Conservation (phyloP, 2,888 invertebrate genomes). For the Eustalomyia histrio region DNA sequence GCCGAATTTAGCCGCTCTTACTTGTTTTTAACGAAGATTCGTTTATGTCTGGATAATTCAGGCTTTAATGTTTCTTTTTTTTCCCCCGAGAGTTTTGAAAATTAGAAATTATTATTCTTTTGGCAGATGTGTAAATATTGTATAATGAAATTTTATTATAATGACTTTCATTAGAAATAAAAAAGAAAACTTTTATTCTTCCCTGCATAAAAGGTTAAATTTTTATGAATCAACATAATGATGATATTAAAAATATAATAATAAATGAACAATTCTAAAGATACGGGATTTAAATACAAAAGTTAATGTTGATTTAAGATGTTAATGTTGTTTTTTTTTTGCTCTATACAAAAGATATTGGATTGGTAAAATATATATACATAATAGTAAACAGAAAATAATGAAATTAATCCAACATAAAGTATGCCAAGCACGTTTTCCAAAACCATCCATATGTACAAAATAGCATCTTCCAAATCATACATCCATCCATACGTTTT, state of each 20-base stretch:
- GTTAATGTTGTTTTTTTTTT: background rate
- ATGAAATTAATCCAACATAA: constrained; percentile 74
- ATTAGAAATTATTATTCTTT: constrained; percentile 7
- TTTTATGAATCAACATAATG: constrained; percentile 1
- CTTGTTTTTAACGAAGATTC: no score
- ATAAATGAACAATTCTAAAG: constrained; percentile 1
- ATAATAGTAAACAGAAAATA: constrained; percentile 53
- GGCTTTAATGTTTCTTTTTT: no score
- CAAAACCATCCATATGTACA: constrained; percentile 60
- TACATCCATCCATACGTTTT: no score
- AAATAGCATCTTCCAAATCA: constrained; percentile 62
- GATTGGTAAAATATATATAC: background rate
- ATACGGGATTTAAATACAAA: background rate
- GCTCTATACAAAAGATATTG: background rate
- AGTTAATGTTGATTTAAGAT: constrained; percentile 7
- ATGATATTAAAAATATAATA: constrained; percentile 8
- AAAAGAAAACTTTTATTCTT: background rate
- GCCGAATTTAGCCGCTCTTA: no score
- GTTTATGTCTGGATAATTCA: no score
- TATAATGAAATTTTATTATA: constrained; percentile 2
- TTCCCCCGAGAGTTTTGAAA: no score
- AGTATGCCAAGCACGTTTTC: constrained; percentile 73
- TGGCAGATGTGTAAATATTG: background rate
- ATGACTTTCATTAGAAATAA: background rate
- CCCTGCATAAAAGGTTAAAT: background rate